Evolutionary conservation across 2,797 vertebrate species (phyloP).

Genomic region (Propithecus deckenii): DNA sequence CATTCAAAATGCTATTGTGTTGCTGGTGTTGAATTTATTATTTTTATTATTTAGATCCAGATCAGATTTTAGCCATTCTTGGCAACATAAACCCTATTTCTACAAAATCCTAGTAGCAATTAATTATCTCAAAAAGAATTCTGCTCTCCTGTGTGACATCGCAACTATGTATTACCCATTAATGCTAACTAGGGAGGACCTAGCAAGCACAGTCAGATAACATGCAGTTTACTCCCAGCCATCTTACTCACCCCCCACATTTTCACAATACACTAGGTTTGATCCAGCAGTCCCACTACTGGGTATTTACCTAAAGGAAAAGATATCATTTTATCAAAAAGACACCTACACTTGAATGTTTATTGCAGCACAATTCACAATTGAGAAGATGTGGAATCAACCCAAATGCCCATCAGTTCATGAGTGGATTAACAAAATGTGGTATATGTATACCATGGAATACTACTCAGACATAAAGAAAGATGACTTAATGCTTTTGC

Average conservation of each 20-base stretch:
- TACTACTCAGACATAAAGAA: too few species aligned
- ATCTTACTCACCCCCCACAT: background rate
- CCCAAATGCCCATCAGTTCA: too few species aligned
- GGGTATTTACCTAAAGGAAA: too few species aligned
- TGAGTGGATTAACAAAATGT: too few species aligned
- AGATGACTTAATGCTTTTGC: too few species aligned
- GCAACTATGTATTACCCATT: background rate
- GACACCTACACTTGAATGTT: too few species aligned
- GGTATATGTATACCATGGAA: too few species aligned
- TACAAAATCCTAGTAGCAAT: background rate
- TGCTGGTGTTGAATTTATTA: background rate
- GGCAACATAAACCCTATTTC: background rate
- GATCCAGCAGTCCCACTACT: too few species aligned
- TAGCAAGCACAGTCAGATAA: background rate
- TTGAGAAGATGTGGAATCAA: too few species aligned
- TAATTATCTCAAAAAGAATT: background rate
- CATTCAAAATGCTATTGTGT: background rate
- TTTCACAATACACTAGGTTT: background rate
- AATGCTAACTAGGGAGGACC: background rate
- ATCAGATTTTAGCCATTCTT: conserved; percentile 25
- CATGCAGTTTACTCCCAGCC: background rate
- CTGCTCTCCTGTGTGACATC: background rate
- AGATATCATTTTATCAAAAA: too few species aligned
- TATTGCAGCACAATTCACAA: too few species aligned
- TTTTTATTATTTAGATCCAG: conserved; percentile 30